These are phyloP conservation scores for Diabrotica balteata DNA, from an alignment of 2,888 invertebrate genomes.

Conservation along the genomic window DNA sequence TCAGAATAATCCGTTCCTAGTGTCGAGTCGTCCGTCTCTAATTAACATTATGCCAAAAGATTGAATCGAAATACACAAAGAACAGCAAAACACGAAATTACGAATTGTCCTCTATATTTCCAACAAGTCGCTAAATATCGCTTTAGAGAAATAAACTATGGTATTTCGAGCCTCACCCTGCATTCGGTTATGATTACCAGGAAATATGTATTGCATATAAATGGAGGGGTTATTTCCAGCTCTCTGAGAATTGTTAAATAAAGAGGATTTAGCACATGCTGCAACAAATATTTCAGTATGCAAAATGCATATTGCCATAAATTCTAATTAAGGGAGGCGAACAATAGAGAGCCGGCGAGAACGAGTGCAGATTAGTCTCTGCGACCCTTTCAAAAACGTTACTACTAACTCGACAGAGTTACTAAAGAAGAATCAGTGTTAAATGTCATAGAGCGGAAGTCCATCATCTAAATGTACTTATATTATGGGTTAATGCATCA, in stretches of 20 bases:
- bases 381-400: conserved; percentile 32
- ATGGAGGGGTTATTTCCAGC: conserved; percentile 26
- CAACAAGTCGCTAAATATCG: conserved; percentile 16
- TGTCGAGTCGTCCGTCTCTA: not conserved
- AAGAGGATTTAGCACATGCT: conserved; percentile 34
- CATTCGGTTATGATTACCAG: conserved; percentile 27
- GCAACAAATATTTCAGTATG: conserved; percentile 39
- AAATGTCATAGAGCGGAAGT: no score
- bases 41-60: conserved; percentile 23
- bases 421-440: no score
- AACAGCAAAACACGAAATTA: conserved; percentile 18
- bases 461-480: no score
- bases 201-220: conserved; percentile 31
- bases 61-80: conserved; percentile 17
- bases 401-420: conserved; percentile 2
- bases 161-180: conserved; percentile 20
- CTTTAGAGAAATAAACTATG: conserved; percentile 12
- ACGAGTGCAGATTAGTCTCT: conserved; percentile 33
- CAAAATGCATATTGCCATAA: conserved; percentile 39
- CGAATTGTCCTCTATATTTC: conserved; percentile 20
- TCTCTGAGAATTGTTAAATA: conserved; percentile 30
- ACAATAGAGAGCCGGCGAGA: conserved; percentile 30
- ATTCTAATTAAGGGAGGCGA: conserved; percentile 35
- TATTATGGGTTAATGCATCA: no score
- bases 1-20: no score